These are phyloP conservation scores for Catalaphyllia jardinei DNA, from an alignment of 64 coral and sea anemone species.

Conservation along the genomic window DNA sequence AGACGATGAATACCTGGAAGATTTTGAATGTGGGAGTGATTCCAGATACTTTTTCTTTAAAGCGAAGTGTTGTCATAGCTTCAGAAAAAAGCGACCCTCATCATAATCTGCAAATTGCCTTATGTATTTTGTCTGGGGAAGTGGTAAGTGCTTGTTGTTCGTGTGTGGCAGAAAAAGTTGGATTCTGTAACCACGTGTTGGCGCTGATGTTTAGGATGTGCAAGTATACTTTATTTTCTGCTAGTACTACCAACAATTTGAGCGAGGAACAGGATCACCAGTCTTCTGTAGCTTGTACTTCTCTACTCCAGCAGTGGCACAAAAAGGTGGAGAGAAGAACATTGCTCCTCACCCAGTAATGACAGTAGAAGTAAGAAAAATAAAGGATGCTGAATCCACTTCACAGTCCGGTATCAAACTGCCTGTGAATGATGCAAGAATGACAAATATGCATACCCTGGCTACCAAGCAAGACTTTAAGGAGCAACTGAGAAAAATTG, in stretches of 20 bases:
- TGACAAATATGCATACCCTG: neutral
- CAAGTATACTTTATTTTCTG: constrained; percentile 29
- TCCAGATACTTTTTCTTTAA: constrained; percentile 51
- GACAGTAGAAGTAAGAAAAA: constrained; percentile 44
- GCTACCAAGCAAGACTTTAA: neutral
- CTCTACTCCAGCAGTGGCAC: constrained; percentile 48
- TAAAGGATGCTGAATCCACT: constrained; percentile 18
- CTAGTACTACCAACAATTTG: neutral
- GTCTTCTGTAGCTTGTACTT: neutral
- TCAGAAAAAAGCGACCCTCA: constrained; percentile 13
- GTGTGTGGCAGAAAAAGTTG: constrained; percentile 47
- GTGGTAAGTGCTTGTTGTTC: constrained; percentile 19
- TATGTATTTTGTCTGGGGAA: constrained; percentile 46
- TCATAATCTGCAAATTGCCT: constrained; percentile 15
- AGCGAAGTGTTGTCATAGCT: constrained; percentile 30
- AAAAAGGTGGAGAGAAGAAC: constrained; percentile 16
- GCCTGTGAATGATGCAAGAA: constrained; percentile 61
- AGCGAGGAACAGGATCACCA: constrained; percentile 20
- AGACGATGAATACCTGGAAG: constrained; percentile 51
- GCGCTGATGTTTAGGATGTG: constrained; percentile 64
- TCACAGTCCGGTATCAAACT: constrained; percentile 19
- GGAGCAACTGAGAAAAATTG: neutral
- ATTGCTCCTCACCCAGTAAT: constrained; percentile 51
- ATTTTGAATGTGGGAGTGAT: constrained; percentile 42
- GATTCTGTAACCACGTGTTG: constrained; percentile 53